phyloP scores from a whole-genome alignment of 2,797 vertebrate genomes.

The Spinus olivaceus region DNA sequence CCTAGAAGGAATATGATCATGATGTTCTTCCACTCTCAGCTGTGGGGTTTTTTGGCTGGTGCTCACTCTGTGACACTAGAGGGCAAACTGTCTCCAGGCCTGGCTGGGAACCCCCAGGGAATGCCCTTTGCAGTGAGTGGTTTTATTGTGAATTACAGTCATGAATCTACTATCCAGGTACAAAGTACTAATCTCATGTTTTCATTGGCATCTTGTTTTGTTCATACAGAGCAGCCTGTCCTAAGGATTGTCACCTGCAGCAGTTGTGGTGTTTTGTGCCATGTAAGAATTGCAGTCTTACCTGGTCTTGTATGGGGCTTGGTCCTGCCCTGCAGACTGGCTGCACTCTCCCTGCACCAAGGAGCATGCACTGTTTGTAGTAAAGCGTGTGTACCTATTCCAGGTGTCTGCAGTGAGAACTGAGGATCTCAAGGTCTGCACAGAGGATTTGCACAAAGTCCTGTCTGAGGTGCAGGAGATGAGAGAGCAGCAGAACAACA shows the following conservation, averaged over 20 bases:
- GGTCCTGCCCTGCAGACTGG: not conserved
- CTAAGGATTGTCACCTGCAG: not conserved
- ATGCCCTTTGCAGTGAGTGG: not conserved
- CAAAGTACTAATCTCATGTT: not conserved
- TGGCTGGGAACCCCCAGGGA: not conserved
- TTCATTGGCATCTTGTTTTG: not conserved
- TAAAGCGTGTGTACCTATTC: not conserved
- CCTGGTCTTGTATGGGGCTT: not conserved
- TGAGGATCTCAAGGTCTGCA: constrained; percentile 57
- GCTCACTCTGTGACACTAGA: not conserved
- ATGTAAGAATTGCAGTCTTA: not conserved
- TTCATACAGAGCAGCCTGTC: not conserved
- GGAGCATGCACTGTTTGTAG: not conserved
- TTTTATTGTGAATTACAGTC: not conserved
- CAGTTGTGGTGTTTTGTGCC: not conserved
- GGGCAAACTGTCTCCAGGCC: not conserved
- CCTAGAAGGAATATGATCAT: not conserved
- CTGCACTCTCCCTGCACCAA: not conserved
- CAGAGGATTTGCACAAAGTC: constrained; percentile 67
- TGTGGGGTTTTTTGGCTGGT: not conserved
- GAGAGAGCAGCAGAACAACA: constrained; percentile 65
- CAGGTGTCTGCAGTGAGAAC: constrained; percentile 65
- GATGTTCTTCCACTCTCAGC: not conserved
- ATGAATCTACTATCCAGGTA: not conserved
- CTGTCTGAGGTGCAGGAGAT: constrained; percentile 69